Evolutionary conservation across 2,113 vertebrate species (phyloP), one percentile per base, ranked within the genome.

Genomic region (Paracanthobrama guichenoti): DNA sequence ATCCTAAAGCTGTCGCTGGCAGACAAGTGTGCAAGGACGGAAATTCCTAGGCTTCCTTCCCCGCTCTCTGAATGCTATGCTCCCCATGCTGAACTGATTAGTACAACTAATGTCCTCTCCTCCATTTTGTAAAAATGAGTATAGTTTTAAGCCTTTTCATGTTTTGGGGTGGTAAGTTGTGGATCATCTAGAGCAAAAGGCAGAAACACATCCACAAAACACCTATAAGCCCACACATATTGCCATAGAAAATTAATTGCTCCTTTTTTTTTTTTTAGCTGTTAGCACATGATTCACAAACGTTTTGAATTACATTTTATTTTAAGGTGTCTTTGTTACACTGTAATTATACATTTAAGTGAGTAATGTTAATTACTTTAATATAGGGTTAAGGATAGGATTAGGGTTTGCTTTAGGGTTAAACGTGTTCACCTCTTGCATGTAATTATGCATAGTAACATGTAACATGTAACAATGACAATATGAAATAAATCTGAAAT

Each of bases 21-120:
- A 78, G 83, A n/a, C n/a, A 31, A 62, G 14, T 66, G 81, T 57
- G 69, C 20, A 16, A 50, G 35, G 64, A 82, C 50, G 81, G 66
- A 83, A 86, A 83, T 83, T 72, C 75, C 75, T 66, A 71, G 46
- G n/a, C 66, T 83, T 74, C 66, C 75, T 83, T 46, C 35, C 22
- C 5, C 9, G n/a, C 46, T 75, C 44, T 82, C 35, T 74, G 22
- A 35, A 55, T 24, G 46, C 80, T 85, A 66, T 79, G 66, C 26
- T 79, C 67, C 53, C 67, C 77, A 85, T 73, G 77, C 84, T 82
- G 57, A 85, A 73, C 57, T 57, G 35, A 73, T 64, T 73, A 72
- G 20, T 50, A 18, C 84, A 67, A 39, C 9, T 35, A 24, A 77
- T 66, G 31, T 78, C 26, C 1, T 50, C 16, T 77, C 11, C 48